Conservation (phyloP, 2,113 vertebrate genomes). For the Daubentonia madagascariensis region DNA sequence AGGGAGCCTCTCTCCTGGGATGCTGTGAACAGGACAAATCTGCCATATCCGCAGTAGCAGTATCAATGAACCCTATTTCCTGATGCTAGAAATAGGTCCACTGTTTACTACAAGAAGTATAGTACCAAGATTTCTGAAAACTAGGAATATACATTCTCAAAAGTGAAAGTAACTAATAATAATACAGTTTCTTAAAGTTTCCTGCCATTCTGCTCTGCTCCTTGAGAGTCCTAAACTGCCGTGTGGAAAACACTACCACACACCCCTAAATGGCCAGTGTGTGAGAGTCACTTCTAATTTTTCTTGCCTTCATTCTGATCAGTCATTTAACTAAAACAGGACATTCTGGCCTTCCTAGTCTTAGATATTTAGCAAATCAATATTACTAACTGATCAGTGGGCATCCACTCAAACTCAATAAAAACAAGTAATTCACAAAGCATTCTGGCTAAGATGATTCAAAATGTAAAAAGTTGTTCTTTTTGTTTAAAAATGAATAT, state of each 20-base stretch:
- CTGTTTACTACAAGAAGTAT: background rate
- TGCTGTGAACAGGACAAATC: background rate
- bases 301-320: background rate
- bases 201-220: background rate
- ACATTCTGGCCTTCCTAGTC: background rate
- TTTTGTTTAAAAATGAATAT: conserved; percentile 66
- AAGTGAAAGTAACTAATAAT: background rate
- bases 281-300: background rate
- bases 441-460: background rate
- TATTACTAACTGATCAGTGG: background rate
- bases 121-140: background rate
- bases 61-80: background rate
- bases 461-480: background rate
- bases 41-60: background rate
- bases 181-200: background rate
- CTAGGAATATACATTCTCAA: background rate
- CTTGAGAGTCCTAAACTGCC: background rate
- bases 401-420: background rate
- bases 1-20: background rate
- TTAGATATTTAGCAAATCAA: background rate
- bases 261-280: background rate
- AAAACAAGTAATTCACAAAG: background rate
- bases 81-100: background rate
- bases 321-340: background rate
- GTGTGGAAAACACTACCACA: background rate